Conservation (phyloP, 2,888 invertebrate genomes). For the Lissonota sp. region DNA sequence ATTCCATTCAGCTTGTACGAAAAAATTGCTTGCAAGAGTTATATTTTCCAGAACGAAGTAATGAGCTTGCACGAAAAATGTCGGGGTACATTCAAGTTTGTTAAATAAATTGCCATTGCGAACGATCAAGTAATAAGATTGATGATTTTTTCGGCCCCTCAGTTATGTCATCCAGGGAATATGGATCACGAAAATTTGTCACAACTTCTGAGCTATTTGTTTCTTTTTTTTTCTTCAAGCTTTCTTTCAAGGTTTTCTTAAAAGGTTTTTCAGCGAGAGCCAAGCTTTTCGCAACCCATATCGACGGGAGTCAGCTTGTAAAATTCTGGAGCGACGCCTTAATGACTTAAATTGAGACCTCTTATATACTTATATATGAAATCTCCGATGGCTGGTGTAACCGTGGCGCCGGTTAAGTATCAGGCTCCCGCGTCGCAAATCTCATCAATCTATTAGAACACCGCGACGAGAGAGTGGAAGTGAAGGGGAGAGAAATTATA, state of each 20-base stretch:
- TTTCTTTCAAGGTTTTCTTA: no score
- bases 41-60: no score
- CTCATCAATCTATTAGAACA: constrained; percentile 60
- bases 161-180: no score
- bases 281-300: background rate
- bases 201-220: no score
- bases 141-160: no score
- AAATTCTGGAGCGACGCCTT: constrained; percentile 50
- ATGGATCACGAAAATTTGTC: no score
- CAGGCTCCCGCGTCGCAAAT: constrained; percentile 47
- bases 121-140: no score
- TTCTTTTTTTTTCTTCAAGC: no score
- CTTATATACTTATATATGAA: constrained; percentile 17
- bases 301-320: constrained; percentile 12
- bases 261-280: constrained; percentile 2
- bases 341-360: constrained; percentile 55
- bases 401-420: constrained; percentile 52
- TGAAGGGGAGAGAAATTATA: constrained; percentile 12
- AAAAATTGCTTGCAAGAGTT: no score
- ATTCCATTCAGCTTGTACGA: background rate
- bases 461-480: constrained; percentile 15
- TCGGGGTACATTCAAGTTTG: no score
- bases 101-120: no score
- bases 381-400: constrained; percentile 35
- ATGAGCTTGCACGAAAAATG: no score